Evolutionary conservation across 2,888 invertebrate species (phyloP).

Genomic region (Eristalis arbustorum): DNA sequence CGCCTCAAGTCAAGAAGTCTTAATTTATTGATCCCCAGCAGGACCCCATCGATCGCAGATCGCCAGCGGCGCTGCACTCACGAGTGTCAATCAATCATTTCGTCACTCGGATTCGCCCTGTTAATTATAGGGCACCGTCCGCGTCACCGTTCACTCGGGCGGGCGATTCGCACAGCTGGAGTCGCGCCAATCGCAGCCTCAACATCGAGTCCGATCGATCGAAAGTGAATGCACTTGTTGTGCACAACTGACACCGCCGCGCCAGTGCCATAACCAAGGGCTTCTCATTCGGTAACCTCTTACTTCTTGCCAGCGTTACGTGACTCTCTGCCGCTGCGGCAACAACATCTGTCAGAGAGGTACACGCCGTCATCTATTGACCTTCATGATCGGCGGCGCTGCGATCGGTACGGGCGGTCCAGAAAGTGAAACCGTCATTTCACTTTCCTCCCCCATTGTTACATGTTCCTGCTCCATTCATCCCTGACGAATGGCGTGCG

Average conservation of each 20-base stretch:
- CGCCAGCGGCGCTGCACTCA: slow-evolving; percentile 43
- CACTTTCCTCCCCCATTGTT: slow-evolving; percentile 46
- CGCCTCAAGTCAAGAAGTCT: neutral
- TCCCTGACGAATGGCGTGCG: slow-evolving; percentile 18
- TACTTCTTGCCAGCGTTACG: slow-evolving; percentile 45
- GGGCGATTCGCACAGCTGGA: slow-evolving; percentile 16
- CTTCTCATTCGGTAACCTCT: slow-evolving; percentile 40
- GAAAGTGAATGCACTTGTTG: slow-evolving; percentile 65
- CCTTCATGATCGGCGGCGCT: slow-evolving; percentile 54
- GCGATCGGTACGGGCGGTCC: slow-evolving; percentile 35
- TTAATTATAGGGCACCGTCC: slow-evolving; percentile 50
- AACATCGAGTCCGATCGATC: slow-evolving; percentile 40
- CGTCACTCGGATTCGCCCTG: slow-evolving; percentile 65
- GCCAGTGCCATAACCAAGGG: slow-evolving; percentile 34
- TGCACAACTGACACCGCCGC: neutral
- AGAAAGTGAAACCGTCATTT: slow-evolving; percentile 64
- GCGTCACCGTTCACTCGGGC: slow-evolving; percentile 34
- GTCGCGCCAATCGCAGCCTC: slow-evolving; percentile 4
- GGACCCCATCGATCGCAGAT: neutral
- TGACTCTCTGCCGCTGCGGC: slow-evolving; percentile 42
- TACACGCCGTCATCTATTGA: slow-evolving; percentile 50
- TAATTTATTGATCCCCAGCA: neutral
- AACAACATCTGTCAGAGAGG: slow-evolving; percentile 48
- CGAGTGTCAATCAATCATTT: slow-evolving; percentile 69
- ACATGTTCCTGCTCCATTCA: slow-evolving; percentile 4